These are phyloP conservation scores for Malacoctenus gilli DNA, from an alignment of 2,797 vertebrate species.

Conservation along the genomic window DNA sequence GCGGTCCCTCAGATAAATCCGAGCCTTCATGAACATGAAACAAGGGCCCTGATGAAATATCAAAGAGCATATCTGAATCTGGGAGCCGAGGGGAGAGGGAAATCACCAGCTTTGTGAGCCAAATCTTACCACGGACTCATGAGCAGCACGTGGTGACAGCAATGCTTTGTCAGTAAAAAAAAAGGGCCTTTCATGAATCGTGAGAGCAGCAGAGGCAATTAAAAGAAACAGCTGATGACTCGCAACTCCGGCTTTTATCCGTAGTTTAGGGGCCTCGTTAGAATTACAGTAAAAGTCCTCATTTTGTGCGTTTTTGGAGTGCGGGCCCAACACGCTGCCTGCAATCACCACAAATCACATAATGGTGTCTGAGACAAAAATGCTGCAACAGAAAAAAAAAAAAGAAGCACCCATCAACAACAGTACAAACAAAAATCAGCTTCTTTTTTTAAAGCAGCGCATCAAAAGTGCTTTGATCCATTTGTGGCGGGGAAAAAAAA, in stretches of 20 bases:
- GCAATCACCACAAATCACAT: slow-evolving; percentile 9
- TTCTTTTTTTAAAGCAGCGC: not conserved
- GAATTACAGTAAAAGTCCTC: not conserved
- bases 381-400: not conserved
- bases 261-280: slow-evolving; percentile 23
- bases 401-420: slow-evolving; percentile 5
- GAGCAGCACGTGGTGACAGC: slow-evolving; percentile 36
- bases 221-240: slow-evolving; percentile 17
- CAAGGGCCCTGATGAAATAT: slow-evolving; percentile 52
- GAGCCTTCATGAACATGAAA: slow-evolving; percentile 63
- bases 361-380: not conserved
- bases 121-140: slow-evolving; percentile 57
- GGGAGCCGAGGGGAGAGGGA: slow-evolving; percentile 30
- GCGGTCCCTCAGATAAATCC: slow-evolving; percentile 46
- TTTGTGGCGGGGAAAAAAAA: not conserved
- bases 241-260: not conserved
- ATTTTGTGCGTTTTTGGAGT: slow-evolving; percentile 10
- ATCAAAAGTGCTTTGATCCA: slow-evolving; percentile 10
- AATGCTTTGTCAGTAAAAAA: slow-evolving; percentile 33
- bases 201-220: slow-evolving; percentile 17
- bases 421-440: not conserved
- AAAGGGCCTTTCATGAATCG: slow-evolving; percentile 10
- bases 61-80: slow-evolving; percentile 72
- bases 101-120: slow-evolving; percentile 51
- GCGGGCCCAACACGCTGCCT: slow-evolving; percentile 3